Evolutionary conservation across 2,113 vertebrate genomes (phyloP).

Genomic region (Gymnorhina tibicen): DNA sequence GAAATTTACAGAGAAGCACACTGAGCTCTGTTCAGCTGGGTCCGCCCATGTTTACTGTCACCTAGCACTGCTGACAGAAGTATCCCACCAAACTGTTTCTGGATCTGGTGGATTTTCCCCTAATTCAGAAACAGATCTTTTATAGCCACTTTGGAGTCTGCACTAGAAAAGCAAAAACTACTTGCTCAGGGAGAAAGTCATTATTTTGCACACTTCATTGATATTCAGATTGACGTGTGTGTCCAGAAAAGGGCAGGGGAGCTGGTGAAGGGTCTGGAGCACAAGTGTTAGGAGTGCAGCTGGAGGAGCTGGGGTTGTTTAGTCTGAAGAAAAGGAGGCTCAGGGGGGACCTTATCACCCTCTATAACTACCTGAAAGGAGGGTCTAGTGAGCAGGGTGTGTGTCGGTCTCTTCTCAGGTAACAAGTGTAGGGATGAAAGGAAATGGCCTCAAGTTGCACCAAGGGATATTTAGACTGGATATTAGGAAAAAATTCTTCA

Average conservation of each 20-base stretch:
- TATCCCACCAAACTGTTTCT: background rate
- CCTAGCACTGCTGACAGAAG: background rate
- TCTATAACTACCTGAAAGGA: background rate
- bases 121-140: background rate
- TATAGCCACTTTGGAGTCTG: background rate
- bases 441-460: background rate
- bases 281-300: rapidly evolving
- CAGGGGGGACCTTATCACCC: background rate
- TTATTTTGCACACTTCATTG: background rate
- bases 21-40: too few relatives aligned
- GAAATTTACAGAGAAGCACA: background rate
- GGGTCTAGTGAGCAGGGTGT: too few relatives aligned
- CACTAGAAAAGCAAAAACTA: background rate
- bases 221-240: rapidly evolving
- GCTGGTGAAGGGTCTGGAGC: too few relatives aligned
- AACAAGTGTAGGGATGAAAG: background rate
- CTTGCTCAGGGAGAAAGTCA: background rate
- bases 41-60: background rate
- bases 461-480: background rate
- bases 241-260: background rate
- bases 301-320: background rate
- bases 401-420: background rate
- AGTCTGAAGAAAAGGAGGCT: background rate
- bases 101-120: background rate
- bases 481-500: background rate